Evolutionary conservation across 2,888 invertebrate genomes (phyloP), one percentile per base, ranked within the genome.

Genomic region (Electrophaes corylata): DNA sequence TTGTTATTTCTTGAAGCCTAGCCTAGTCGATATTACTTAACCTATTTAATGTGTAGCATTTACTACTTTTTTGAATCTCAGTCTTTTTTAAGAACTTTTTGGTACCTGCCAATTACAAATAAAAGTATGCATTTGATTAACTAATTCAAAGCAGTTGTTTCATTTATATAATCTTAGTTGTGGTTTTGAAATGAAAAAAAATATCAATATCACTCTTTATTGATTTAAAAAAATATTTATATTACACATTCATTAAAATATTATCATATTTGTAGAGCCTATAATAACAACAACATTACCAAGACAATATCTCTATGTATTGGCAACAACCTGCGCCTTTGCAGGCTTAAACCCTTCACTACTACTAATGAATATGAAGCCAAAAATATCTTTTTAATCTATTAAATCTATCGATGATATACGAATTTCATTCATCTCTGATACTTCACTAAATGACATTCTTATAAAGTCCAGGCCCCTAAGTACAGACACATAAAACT

Each of bases 181-280:
- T 23, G 14, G 18, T 11, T 20, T 23, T 19, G n/a, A 57, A 65
- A 60, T 59, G 48, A 79, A 80, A 76, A 70, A 76, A 66, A 75
- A 61, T 59, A 69, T 88, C 76, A 88, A 86, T 91, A 90, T 91
- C 91, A 91, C 91, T 91, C 90, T 91, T 91, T 91, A 91, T 88
- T 91, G 85, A 84, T 88, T 90, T 89, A 91, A 88, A 91, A 91
- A 91, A 91, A 91, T 91, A 91, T 86, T 87, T 86, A 84, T 91
- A 88, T 87, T 86, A 89, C 87, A 90, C 88, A 89, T 89, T 87
- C 86, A 86, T 87, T 84, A 84, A 68, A 78, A 55, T 62, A 62
- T 62, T 60, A 56, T 74, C n/a, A n/a, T 77, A 77, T 77, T 86
- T 69, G 82, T 86, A 86, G 87, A 88, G 83, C 83, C 84, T 88